Percentiles rank a stretch among this genome's conserved stretches.
Conservation (phyloP, 2,113 vertebrate genomes). For the Dasyornis broadbenti region DNA sequence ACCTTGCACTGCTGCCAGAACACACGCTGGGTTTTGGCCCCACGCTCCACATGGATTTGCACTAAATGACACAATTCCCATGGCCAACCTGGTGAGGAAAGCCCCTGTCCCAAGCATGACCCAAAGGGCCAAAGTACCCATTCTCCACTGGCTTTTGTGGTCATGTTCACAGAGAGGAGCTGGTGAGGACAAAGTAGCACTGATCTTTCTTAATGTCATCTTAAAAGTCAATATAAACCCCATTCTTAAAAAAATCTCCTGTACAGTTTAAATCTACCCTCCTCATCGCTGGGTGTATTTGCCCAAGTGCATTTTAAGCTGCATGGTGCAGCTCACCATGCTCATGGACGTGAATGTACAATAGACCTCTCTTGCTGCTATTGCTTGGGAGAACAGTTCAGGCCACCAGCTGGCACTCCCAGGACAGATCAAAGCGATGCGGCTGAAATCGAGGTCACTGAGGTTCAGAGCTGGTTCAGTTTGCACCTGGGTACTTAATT, state of each 20-base stretch:
- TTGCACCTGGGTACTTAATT: constrained; percentile 39
- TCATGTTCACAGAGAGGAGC: neutral
- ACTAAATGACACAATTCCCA: neutral
- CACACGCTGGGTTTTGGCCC: neutral
- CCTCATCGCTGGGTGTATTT: neutral
- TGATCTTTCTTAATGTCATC: neutral
- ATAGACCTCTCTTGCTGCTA: neutral
- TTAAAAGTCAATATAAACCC: neutral
- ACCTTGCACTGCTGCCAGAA: neutral
- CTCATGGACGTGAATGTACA: neutral
- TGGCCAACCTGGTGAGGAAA: neutral
- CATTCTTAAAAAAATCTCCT: neutral
- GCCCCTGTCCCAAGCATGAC: neutral
- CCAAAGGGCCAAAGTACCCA: neutral
- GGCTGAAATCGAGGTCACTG: constrained; percentile 16
- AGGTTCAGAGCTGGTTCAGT: neutral
- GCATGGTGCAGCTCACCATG: neutral
- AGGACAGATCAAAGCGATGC: neutral
- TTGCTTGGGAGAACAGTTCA: neutral
- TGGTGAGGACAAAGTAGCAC: neutral
- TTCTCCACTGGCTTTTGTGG: neutral
- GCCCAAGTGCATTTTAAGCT: neutral
- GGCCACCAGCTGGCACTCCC: neutral
- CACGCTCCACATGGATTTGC: neutral
- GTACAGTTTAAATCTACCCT: neutral